Evolutionary conservation across 2,113 vertebrate species (phyloP), one percentile per base, ranked within the genome.

Genomic region (Rostratula benghalensis): DNA sequence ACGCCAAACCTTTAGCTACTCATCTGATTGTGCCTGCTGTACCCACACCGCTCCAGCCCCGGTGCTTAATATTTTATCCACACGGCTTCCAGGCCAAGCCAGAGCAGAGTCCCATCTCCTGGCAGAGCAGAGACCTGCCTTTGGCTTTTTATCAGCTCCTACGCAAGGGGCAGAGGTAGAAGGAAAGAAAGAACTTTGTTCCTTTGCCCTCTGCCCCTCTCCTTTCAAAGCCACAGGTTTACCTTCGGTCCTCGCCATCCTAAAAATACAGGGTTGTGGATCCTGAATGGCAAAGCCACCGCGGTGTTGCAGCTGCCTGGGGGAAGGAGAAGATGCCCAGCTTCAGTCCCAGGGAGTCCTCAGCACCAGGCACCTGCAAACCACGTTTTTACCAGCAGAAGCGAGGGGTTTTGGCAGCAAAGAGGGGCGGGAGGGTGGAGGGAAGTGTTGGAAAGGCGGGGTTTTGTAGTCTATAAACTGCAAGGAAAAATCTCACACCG

Each of bases 1-100:
- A 97, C 83, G 89, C 88, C 97, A 97, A 97, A 88, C 95, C 95
- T 97, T 97, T 96, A 97, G 95, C 95, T 95, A 97, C 97, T 95
- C 97, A 95, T 97, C 97, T 96, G 93, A 97, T 97, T 96, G 64
- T n/a, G 59, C 94, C 97, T 96, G 76, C n/a, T 39, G 57, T 86
- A 92, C 90, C 93, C 64, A 18, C 16, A 9, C 33, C 43, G 27
- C 84, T 61, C 71, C 86, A 53, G 82, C 51, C 80, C 83, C 30
- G 3, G 21, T 83, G 87, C 90, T 98, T 97, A 95, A 95, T 96
- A 96, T 97, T 97, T 98, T 74, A 96, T 95, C 95, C 39, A 12
- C 50, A 31, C 0, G 1, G 94, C 74, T 98, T 83, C 71, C 7
- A 31, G 87, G 95, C 90, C 93, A 93, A 92, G 86, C 74, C 1